A percentile compares a stretch with the other conserved stretches of the same genome.
These are phyloP conservation scores for Labia minor DNA, from an alignment of 2,888 invertebrate genomes.

Conservation along the genomic window DNA sequence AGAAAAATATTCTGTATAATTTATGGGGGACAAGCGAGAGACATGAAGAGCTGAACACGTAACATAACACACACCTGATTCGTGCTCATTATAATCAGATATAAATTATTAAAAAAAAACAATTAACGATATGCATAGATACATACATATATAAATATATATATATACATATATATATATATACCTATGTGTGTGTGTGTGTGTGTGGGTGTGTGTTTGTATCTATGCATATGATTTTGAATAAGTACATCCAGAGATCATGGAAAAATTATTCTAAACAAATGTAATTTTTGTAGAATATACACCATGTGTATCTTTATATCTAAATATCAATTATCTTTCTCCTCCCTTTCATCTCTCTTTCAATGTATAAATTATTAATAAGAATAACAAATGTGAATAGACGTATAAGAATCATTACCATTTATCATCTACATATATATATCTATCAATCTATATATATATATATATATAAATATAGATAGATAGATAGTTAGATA, in stretches of 20 bases:
- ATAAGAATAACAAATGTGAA: too few species aligned
- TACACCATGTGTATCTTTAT: conserved; percentile 26
- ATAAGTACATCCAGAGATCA: not conserved
- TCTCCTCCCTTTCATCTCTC: too few species aligned
- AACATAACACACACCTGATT: conserved; percentile 25
- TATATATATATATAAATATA: not conserved
- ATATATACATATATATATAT: conserved; percentile 15
- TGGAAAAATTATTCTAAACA: not conserved
- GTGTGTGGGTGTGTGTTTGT: too few species aligned
- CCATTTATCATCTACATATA: not conserved
- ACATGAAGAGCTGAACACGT: conserved; percentile 20
- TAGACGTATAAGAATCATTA: too few species aligned
- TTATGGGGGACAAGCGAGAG: not conserved
- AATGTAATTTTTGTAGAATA: conserved; percentile 24
- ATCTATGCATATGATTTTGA: not conserved
- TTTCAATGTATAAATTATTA: too few species aligned
- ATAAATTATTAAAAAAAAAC: conserved; percentile 15
- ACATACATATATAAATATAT: not conserved
- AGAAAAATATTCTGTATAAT: too few species aligned
- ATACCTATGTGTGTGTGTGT: not conserved
- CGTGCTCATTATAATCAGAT: conserved; percentile 24
- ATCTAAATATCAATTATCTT: conserved; percentile 17
- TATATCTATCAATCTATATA: not conserved
- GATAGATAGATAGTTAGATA: too few species aligned
- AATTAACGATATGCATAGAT: conserved; percentile 16